phyloP scores from a whole-genome alignment of 1,140 invertebrate genomes.

The Drosophila insularis region DNA sequence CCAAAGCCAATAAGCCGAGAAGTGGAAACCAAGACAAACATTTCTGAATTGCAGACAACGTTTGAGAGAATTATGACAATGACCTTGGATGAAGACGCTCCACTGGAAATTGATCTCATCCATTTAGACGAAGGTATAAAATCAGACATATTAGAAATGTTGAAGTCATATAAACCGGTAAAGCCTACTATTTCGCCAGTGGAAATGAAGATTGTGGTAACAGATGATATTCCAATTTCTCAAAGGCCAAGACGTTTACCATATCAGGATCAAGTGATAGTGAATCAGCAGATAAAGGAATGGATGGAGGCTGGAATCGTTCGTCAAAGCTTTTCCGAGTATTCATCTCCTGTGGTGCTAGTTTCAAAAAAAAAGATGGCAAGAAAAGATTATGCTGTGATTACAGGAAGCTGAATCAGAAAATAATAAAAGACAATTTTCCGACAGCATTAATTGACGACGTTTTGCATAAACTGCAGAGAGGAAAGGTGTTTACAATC shows the following conservation, averaged over 20 bases:
- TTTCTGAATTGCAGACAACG: too few relatives aligned
- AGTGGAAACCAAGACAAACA: too few relatives aligned
- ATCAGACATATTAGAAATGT: neutral
- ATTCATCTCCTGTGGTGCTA: neutral
- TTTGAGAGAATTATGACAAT: too few relatives aligned
- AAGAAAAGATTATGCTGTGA: too few relatives aligned
- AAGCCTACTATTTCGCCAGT: neutral
- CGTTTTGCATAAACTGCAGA: too few relatives aligned
- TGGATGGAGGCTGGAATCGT: neutral
- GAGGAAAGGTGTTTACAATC: too few relatives aligned
- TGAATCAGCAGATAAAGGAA: neutral
- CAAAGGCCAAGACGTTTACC: conserved; percentile 16
- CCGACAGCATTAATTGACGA: too few relatives aligned
- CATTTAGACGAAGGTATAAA: conserved; percentile 2
- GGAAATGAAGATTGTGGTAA: conserved; percentile 5
- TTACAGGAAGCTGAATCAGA: too few relatives aligned
- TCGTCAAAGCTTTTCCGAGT: conserved; percentile 8
- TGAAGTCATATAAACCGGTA: neutral
- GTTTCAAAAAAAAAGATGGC: too few relatives aligned
- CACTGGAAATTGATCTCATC: neutral
- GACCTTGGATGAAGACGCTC: too few relatives aligned
- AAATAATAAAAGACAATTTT: too few relatives aligned
- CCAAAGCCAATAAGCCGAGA: too few relatives aligned
- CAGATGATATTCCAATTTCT: neutral
- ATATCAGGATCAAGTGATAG: neutral